phyloP scores from a whole-genome alignment of 2,888 invertebrate species.

The Tinea trinotella region DNA sequence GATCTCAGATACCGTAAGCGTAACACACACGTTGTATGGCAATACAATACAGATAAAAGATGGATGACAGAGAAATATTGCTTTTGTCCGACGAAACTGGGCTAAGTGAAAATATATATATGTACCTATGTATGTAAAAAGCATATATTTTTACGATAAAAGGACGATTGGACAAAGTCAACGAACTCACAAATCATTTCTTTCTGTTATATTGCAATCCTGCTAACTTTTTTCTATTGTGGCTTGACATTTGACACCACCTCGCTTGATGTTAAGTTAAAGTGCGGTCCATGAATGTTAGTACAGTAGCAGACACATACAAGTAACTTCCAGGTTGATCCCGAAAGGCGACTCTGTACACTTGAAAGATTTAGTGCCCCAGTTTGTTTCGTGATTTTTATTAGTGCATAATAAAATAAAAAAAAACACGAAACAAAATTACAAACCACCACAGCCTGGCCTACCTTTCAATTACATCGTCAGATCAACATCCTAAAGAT shows the following conservation, averaged over 20 bases:
- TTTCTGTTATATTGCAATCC: background rate
- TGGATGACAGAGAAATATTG: background rate
- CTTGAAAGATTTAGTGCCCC: too few species aligned
- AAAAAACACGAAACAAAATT: too few species aligned
- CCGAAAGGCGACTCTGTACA: too few species aligned
- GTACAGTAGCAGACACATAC: background rate
- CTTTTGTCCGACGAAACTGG: background rate
- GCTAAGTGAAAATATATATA: background rate
- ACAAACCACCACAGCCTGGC: too few species aligned
- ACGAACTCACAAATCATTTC: background rate
- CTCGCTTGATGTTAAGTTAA: background rate
- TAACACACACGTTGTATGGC: background rate
- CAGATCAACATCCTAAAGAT: too few species aligned
- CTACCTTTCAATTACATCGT: too few species aligned
- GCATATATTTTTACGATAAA: conserved; percentile 16
- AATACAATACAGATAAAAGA: background rate
- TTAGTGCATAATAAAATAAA: too few species aligned
- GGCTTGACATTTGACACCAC: background rate
- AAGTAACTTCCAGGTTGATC: too few species aligned
- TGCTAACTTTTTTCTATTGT: background rate
- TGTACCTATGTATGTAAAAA: background rate
- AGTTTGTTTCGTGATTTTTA: too few species aligned
- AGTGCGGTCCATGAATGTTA: too few species aligned
- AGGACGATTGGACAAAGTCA: conserved; percentile 3
- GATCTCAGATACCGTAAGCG: too few species aligned